Conservation (phyloP, 2,888 invertebrate species). For the Hemicrepidius hirtus region DNA sequence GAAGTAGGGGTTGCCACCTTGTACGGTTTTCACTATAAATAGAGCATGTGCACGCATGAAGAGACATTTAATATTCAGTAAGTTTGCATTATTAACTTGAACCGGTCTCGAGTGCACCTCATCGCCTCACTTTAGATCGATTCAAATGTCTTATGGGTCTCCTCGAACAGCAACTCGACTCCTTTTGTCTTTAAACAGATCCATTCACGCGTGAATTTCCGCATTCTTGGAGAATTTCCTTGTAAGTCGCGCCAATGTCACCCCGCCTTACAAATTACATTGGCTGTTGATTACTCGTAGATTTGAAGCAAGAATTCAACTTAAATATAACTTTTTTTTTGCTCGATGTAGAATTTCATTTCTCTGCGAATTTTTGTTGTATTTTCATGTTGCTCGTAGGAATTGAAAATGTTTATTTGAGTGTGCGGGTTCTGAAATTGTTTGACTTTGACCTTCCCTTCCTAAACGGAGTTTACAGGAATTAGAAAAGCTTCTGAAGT, state of each 20-base stretch:
- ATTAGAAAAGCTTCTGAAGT: neutral
- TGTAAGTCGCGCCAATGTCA: slow-evolving; percentile 17
- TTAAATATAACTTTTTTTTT: slow-evolving; percentile 1
- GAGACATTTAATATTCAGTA: slow-evolving; percentile 14
- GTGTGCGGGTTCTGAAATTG: slow-evolving; percentile 7
- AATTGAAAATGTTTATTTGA: slow-evolving; percentile 10
- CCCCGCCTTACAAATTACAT: slow-evolving; percentile 14
- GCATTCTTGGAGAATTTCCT: slow-evolving; percentile 26
- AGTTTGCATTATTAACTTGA: slow-evolving; percentile 21
- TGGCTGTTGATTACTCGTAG: slow-evolving; percentile 23
- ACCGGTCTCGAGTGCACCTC: slow-evolving; percentile 17
- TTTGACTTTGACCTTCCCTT: slow-evolving; percentile 10
- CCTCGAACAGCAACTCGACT: slow-evolving; percentile 12
- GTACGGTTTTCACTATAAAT: neutral
- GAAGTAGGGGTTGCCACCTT: neutral
- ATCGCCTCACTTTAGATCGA: slow-evolving; percentile 21
- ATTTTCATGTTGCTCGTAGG: slow-evolving; percentile 11
- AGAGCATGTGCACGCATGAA: slow-evolving; percentile 9
- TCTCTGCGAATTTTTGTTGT: neutral
- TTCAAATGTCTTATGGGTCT: slow-evolving; percentile 22
- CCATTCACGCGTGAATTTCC: slow-evolving; percentile 25
- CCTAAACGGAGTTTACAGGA: neutral
- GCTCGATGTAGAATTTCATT: slow-evolving; percentile 1
- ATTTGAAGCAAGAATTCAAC: slow-evolving; percentile 11
- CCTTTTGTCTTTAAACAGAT: slow-evolving; percentile 21